Base-by-base conservation (phyloP, 2,888 invertebrate genomes). In the Lithodes maja region DNA sequence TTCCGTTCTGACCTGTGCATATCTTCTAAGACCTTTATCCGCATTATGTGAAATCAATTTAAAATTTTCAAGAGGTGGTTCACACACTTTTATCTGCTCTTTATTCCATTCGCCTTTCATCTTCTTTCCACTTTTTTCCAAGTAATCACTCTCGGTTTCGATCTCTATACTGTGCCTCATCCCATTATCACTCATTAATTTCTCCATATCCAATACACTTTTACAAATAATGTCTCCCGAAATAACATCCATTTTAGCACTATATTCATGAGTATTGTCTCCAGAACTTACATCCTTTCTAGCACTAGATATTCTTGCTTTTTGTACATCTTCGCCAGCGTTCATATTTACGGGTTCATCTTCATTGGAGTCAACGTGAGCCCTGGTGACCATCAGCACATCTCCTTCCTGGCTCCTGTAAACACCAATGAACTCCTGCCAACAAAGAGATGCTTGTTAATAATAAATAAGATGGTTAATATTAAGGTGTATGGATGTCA, bases 361-460 rank as follows among this genome's bases (percentile, higher is more conserved):
- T 71, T 71, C 71, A 3, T 71, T 17, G 3, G 15, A 12, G 17
- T 71, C 71, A 12, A 71, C 17, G 17, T 71, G 12, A 5, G 17
- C n/a, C 17, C 82, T 61, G 3, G 82, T 82, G 33, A 82, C 50
- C 7, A 17, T 82, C 82, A 82, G 33, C 33, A 82, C n/a, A 7
- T 82, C 69, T 49, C 82, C 82, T 5, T 82, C 82, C 68, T 50
- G 3, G 54, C 54, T 82, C 49, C 82, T 53, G 69, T 82, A 82
- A 0, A 82, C 68, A 17, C 82, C 82, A 50, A 82, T 61, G 68
- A 82, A 82, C 7, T 61, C 82, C 82, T 82, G 82, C 49, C 52
- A 54, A 54, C n/a, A 53, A 53, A 79, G 2, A 52, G 78, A 49
- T 49, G 33, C 33, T 33, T 33, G 33, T 33, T 33, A 33, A 33